Percentiles rank a stretch among this genome's conserved stretches.
Conservation (phyloP, 2,888 invertebrate genomes). For the Lamellibrachia satsuma region DNA sequence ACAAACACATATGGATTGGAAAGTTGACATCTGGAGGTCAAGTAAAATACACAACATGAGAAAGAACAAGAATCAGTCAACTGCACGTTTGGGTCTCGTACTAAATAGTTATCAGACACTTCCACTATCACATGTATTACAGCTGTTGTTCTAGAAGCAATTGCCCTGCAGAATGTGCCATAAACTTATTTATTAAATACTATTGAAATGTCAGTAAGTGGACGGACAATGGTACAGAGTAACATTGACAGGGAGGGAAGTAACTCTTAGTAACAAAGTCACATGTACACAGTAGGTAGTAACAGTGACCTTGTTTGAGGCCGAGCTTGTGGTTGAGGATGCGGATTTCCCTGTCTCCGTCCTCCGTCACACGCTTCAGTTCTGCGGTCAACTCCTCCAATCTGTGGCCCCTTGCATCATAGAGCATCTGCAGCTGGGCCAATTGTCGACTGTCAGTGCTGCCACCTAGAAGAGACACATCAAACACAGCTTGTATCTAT, state of each 20-base stretch:
- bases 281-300: background rate
- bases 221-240: too few relatives aligned
- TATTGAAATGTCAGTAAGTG: too few relatives aligned
- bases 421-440: conserved; percentile 59
- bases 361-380: conserved; percentile 44
- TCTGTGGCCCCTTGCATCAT: conserved; percentile 58
- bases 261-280: background rate
- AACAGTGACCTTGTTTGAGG: conserved; percentile 50
- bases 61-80: background rate
- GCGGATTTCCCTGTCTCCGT: conserved; percentile 53
- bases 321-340: conserved; percentile 60
- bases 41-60: background rate
- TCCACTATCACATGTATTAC: too few relatives aligned
- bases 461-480: conserved; percentile 28
- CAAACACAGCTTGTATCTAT: background rate
- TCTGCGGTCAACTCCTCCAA: conserved; percentile 56
- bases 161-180: too few relatives aligned
- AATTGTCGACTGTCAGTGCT: conserved; percentile 41
- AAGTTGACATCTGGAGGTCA: background rate
- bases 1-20: background rate
- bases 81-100: background rate
- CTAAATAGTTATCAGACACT: too few relatives aligned
- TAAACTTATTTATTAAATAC: too few relatives aligned
- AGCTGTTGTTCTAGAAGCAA: too few relatives aligned
- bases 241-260: background rate